A percentile compares a stretch with the other conserved stretches of the same genome.
phyloP scores from a whole-genome alignment of 1,140 invertebrate genomes.

The Drosophila saltans region DNA sequence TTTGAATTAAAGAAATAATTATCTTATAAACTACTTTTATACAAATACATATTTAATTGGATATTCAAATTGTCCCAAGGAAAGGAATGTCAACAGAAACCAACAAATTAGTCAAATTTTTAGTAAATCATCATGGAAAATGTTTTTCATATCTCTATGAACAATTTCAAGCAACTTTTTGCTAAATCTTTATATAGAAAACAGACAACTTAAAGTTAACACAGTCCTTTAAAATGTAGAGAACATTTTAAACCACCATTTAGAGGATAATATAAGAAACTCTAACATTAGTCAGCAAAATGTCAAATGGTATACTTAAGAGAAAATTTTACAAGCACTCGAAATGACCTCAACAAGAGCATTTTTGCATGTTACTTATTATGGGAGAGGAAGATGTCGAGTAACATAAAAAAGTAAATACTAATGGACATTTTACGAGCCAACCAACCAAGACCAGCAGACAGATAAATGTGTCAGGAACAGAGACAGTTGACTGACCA shows the following conservation, averaged over 20 bases:
- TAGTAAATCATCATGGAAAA: no score
- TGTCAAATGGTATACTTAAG: slow-evolving; percentile 41
- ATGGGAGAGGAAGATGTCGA: slow-evolving; percentile 23
- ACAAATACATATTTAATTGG: no score
- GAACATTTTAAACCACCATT: neutral
- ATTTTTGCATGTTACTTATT: slow-evolving; percentile 71
- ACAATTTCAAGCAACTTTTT: no score
- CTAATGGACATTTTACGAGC: slow-evolving; percentile 80
- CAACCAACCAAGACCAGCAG: slow-evolving; percentile 34
- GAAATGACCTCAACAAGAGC: slow-evolving; percentile 10
- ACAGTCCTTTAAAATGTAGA: no score
- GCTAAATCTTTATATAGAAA: no score
- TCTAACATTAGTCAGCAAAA: slow-evolving; percentile 6
- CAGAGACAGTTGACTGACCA: slow-evolving; percentile 29
- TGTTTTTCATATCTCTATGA: no score
- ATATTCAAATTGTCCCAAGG: no score
- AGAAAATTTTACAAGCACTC: slow-evolving; percentile 65
- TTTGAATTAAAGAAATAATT: neutral
- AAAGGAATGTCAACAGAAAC: no score
- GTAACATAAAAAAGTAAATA: slow-evolving; percentile 66
- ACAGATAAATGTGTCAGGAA: slow-evolving; percentile 33
- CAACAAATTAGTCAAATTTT: no score
- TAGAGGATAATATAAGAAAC: neutral
- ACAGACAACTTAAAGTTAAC: no score
- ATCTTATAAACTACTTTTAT: no score